Percentiles rank a stretch among this genome's conserved stretches.
Conservation (phyloP, 2,113 vertebrate genomes). For the Peromyscus californicus region DNA sequence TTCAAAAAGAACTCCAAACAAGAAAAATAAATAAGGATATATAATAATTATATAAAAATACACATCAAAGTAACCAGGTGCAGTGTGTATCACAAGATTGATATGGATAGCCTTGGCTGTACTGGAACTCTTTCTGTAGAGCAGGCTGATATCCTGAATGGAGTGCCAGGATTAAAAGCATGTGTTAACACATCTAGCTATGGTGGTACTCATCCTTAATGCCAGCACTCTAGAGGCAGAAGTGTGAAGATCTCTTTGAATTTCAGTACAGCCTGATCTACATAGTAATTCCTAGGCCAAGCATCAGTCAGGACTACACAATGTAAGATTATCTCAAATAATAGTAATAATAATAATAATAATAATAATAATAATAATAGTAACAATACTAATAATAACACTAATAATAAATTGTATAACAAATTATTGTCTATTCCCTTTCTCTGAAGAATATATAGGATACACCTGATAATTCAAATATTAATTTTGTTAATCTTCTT, state of each 20-base stretch:
- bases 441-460: neutral
- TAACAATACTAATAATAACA: no score
- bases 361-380: neutral
- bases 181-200: fast-evolving
- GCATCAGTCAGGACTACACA: neutral
- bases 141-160: no score
- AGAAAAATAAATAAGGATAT: constrained; percentile 16
- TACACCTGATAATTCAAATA: constrained; percentile 6
- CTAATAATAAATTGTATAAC: neutral
- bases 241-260: no score
- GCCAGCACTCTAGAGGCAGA: neutral
- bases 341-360: neutral
- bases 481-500: constrained; percentile 1
- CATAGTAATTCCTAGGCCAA: neutral
- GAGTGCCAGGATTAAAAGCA: neutral
- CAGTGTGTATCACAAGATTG: neutral
- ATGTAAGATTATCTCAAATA: neutral
- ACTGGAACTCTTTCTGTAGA: neutral
- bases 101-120: neutral
- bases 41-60: neutral
- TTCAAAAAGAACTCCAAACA: neutral
- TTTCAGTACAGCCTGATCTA: neutral
- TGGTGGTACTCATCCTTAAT: no score
- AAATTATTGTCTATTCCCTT: neutral
- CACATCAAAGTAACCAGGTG: neutral